phyloP scores from a whole-genome alignment of 92 coral and sea anemone species.

The Epizoanthus stellaris region DNA sequence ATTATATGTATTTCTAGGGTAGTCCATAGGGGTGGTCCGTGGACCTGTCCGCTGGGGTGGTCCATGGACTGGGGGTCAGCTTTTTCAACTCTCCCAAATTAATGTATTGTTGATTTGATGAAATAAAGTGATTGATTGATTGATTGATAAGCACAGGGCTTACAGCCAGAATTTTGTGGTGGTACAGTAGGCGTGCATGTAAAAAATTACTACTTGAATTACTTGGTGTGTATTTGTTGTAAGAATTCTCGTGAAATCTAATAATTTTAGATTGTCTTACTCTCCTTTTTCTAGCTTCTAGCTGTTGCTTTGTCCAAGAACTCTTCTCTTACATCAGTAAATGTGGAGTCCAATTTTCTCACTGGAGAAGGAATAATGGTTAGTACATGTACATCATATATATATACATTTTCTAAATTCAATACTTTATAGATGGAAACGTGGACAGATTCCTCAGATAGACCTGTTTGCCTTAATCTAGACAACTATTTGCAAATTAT shows the following conservation, averaged over 20 bases:
- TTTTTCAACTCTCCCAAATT: no score
- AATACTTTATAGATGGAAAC: no score
- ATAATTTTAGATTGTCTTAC: background rate
- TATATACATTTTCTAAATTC: background rate
- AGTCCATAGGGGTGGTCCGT: no score
- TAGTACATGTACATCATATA: background rate
- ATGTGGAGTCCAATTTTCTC: slow-evolving; percentile 90
- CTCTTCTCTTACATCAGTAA: slow-evolving; percentile 69
- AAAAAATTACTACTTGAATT: background rate
- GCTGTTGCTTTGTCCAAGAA: slow-evolving; percentile 75
- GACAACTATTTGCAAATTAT: no score
- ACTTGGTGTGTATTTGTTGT: background rate
- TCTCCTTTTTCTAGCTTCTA: slow-evolving; percentile 57
- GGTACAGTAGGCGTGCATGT: no score
- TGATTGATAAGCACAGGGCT: background rate
- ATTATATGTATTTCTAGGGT: no score
- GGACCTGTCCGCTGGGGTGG: no score
- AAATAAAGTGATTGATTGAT: no score
- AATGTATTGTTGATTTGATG: no score
- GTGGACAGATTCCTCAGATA: no score
- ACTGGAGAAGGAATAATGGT: slow-evolving; percentile 93
- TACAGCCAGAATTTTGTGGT: background rate
- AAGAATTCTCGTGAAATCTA: background rate
- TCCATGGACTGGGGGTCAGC: no score
- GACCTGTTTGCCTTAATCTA: no score